Base-by-base conservation (phyloP, 2,113 vertebrate species). In the Aythya baeri region DNA sequence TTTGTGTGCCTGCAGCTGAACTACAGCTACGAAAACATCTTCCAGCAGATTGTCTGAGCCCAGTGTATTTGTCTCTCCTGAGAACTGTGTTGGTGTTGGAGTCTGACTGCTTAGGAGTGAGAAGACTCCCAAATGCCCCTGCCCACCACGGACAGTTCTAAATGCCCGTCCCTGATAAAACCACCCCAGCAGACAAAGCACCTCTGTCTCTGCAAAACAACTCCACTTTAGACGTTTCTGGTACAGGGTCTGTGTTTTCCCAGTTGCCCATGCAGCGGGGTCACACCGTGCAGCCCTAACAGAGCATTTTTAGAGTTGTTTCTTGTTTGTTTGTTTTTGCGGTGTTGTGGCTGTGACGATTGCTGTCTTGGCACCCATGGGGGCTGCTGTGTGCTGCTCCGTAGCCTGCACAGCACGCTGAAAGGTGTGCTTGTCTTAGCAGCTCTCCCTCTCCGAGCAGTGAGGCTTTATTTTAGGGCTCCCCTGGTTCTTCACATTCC, bases 331-430 rank as follows among this genome's bases (percentile, higher is more conserved):
- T 54, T 54, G 52, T 11, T 6, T 59, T 72, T 1, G 4, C 1
- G 1, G 34, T 3, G 17, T 2, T 5, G 55, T 34, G 81, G 52
- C 67, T 61, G 44, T 21, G 9, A 13, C 34, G 23, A 3, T 44
- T 8, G 50, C 17, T 29, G 9, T 9, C 44, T n/a, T 1, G 0
- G 8, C 58, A 4, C 65, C 73, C 49, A 1, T 0, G 2, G 9
- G 18, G 13, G 49, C 43, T 52, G 46, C 12, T 1, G 9, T 9
- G 1, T 5, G 58, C 46, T 18, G 36, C 52, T 50, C 17, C 7
- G 0, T 41, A 3, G 20, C 3, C 55, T 63, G 43, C 44, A 1
- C 54, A 25, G 73, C 27, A 3, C 14, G 1, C 26, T 16, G 29
- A 43, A 17, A 21, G 9, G n/a, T 14, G 36, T 27, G 18, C 27